phyloP scores from a whole-genome alignment of 64 coral and sea anemone species.

The Montipora efflorescens region DNA sequence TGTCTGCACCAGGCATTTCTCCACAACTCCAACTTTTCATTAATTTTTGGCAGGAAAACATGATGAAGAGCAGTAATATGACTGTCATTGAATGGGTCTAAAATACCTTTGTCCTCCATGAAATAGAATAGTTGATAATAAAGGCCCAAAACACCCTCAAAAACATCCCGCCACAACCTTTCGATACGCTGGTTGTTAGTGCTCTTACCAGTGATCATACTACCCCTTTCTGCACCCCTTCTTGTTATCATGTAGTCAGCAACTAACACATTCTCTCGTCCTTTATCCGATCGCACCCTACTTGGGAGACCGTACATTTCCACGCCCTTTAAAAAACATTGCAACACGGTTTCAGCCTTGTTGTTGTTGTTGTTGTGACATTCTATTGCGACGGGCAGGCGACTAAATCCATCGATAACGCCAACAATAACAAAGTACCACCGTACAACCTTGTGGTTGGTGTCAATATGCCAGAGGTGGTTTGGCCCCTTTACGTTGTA shows the following conservation, averaged over 20 bases:
- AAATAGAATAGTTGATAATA: neutral
- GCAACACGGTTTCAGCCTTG: conserved; percentile 31
- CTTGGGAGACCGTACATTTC: conserved; percentile 19
- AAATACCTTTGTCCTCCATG: neutral
- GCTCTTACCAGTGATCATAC: conserved; percentile 23
- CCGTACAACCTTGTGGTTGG: conserved; percentile 53
- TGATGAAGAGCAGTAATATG: conserved; percentile 8
- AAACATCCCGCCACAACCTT: conserved; percentile 45
- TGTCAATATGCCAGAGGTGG: conserved; percentile 1
- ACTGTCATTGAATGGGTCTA: neutral
- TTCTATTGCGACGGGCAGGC: neutral
- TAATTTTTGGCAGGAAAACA: neutral
- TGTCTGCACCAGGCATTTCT: neutral
- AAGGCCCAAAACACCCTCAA: conserved; percentile 14
- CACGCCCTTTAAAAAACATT: neutral
- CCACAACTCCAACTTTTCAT: neutral
- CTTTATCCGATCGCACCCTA: conserved; percentile 18
- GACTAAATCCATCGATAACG: conserved; percentile 41
- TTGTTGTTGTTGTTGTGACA: neutral
- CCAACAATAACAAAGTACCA: conserved; percentile 57
- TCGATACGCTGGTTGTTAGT: conserved; percentile 51
- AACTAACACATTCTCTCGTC: conserved; percentile 2
- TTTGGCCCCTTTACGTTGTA: no score
- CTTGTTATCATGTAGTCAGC: conserved; percentile 29
- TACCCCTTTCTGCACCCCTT: neutral